Evolutionary conservation across 1,140 invertebrate species (phyloP).

Genomic region (Leptinotarsa defecta): DNA sequence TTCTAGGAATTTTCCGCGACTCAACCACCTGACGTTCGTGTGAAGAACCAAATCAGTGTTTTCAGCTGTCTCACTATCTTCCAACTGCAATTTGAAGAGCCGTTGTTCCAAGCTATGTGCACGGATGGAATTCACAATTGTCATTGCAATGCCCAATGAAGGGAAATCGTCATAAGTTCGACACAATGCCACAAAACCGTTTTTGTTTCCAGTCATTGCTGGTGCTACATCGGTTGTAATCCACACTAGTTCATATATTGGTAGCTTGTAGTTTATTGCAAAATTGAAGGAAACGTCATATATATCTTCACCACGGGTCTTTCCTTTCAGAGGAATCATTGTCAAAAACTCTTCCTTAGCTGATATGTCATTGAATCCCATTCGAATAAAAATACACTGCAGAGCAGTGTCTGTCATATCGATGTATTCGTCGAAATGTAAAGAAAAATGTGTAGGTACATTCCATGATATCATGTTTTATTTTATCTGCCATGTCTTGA

Average conservation of each 20-base stretch:
- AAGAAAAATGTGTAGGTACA: constrained; percentile 25
- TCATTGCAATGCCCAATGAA: neutral
- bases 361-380: constrained; percentile 45
- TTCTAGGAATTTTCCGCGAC: neutral
- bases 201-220: too few relatives aligned
- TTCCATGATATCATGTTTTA: constrained; percentile 29
- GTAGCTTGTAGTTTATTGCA: neutral
- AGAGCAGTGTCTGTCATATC: constrained; percentile 46
- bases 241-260: too few relatives aligned
- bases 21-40: too few relatives aligned
- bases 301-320: neutral
- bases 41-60: too few relatives aligned
- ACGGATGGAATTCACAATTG: constrained; percentile 28
- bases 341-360: constrained; percentile 38
- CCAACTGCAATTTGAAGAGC: too few relatives aligned
- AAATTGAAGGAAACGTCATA: constrained; percentile 29
- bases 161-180: neutral
- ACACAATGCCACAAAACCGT: constrained; percentile 2
- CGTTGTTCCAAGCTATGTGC: neutral
- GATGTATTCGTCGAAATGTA: constrained; percentile 41
- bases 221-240: too few relatives aligned
- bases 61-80: neutral
- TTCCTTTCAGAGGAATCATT: neutral
- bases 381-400: constrained; percentile 44
- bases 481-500: constrained; percentile 26